Base-by-base conservation (phyloP, 2,888 invertebrate genomes). In the Nasonia oneida region DNA sequence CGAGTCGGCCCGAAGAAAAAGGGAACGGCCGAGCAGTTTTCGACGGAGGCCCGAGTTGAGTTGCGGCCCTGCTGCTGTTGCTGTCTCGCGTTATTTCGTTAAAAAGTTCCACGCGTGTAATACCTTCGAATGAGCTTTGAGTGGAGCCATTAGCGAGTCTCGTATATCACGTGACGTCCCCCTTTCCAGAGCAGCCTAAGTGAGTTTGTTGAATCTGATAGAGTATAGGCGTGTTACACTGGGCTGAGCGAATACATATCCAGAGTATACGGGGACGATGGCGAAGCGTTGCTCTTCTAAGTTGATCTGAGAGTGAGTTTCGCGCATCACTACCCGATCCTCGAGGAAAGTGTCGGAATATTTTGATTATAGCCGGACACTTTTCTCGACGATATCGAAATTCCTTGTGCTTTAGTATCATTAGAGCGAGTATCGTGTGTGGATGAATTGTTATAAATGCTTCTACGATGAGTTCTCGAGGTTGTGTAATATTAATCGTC, bases 21-120 rank as follows among this genome's bases (percentile, higher is more conserved):
- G 23, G 23, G 23, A 64, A 23, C 50, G 37, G n/a, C 37, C 6
- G 50, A 2, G 47, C 42, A 50, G 50, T 70, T 79, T 67, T 42
- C 29, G 15, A n/a, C 50, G 12, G 39, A 80, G 39, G 14, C 29
- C 15, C 18, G 18, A 29, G 6, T n/a, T 53, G 23, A 6, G 67
- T 67, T 29, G 29, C 1, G 29, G 29, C 29, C 39, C 18, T 42
- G 61, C 29, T 29, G 29, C 29, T 71, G 29, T 15, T 47, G n/a
- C 29, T 75, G 74, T 67, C 50, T 82, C 67, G 47, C 80, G 74
- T 78, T 85, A 87, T 85, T 87, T 83, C 76, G 83, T 87, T 87
- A 85, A 83, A 85, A 83, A 87, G 77, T 87, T 87, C 82, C 37
- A 14, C 76, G 70, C 23, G 57, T n/a, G n/a, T n/a, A 50, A 18